Evolutionary conservation across 2,888 invertebrate species (phyloP).

Genomic region (Apamea epomidion): DNA sequence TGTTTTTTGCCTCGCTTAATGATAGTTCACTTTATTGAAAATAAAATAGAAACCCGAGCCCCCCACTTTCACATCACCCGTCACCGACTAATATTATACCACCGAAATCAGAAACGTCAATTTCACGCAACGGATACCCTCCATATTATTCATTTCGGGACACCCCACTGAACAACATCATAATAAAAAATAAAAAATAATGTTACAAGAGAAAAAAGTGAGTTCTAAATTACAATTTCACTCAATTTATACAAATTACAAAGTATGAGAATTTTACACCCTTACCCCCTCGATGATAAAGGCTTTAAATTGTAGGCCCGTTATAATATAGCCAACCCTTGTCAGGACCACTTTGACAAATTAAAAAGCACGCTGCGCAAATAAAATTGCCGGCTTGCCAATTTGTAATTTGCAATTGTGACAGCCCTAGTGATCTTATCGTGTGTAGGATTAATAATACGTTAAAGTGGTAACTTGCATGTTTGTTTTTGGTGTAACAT

Average conservation of each 20-base stretch:
- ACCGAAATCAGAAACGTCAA: constrained; percentile 47
- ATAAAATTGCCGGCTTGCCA: constrained; percentile 71
- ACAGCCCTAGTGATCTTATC: constrained; percentile 72
- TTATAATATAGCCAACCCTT: constrained; percentile 71
- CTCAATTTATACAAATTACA: constrained; percentile 75
- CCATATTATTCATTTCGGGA: constrained; percentile 54
- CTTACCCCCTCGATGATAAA: constrained; percentile 68
- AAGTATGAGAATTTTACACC: constrained; percentile 75
- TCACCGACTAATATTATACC: constrained; percentile 38
- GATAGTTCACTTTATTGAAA: background rate
- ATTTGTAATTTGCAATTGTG: constrained; percentile 70
- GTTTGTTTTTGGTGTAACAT: constrained; percentile 12
- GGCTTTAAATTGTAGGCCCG: constrained; percentile 68
- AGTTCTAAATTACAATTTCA: constrained; percentile 76
- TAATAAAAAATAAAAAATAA: constrained; percentile 34
- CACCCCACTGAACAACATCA: constrained; percentile 48
- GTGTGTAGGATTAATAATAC: constrained; percentile 64
- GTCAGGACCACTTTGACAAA: constrained; percentile 74
- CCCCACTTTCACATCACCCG: constrained; percentile 9
- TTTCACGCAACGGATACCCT: constrained; percentile 57
- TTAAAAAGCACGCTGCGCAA: constrained; percentile 74
- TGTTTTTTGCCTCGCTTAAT: background rate
- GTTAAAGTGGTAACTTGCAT: constrained; percentile 41
- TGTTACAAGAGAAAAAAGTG: constrained; percentile 47
- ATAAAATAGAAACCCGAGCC: background rate